Base-by-base conservation (phyloP, 2,113 vertebrate species). In the Lonchura striata region DNA sequence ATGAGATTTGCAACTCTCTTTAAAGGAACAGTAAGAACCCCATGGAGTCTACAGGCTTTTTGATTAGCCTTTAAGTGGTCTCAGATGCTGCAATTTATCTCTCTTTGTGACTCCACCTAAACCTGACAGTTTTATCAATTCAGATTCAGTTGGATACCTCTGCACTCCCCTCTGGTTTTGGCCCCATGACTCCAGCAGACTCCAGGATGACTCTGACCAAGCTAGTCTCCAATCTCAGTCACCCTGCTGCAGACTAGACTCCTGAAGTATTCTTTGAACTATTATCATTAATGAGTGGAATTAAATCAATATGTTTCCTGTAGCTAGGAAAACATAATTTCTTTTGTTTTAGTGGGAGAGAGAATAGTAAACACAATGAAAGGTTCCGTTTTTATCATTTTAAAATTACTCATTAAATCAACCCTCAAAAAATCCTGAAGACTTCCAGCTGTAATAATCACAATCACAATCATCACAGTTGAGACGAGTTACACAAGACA, bases 211-310 rank as follows among this genome's bases (percentile, higher is more conserved):
- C 41, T 88, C 66, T 80, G 47, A 80, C 37, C 49, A 92, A 49
- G 39, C 83, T 49, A 61, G 69, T 53, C 44, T 74, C 47, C 74
- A 92, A 91, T 7, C 46, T 65, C 7, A 64, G 70, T 59, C 44
- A 52, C 37, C 7, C 39, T 59, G 16, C 49, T 77, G 72, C 89
- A 74, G 78, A 95, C 82, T 60, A 75, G 76, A 85, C n/a, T 77
- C 69, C 83, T n/a, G 60, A 94, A 74, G 52, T 59, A 84, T 80
- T 91, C 94, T 97, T 71, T 93, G 92, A 96, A 96, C 76, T 86
- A 85, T 72, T 89, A 91, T 82, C 85, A 91, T 60, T 90, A 94
- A 91, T 77, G 52, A 86, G 66, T 75, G 49, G 60, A 96, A 95
- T 92, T 79, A 90, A 92, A 92, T 82, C 68, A 92, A 17, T 74